These are phyloP conservation scores for Petrosia ficiformis DNA, from an alignment of 37 sponge, comb jelly and placozoan species.

Conservation along the genomic window DNA sequence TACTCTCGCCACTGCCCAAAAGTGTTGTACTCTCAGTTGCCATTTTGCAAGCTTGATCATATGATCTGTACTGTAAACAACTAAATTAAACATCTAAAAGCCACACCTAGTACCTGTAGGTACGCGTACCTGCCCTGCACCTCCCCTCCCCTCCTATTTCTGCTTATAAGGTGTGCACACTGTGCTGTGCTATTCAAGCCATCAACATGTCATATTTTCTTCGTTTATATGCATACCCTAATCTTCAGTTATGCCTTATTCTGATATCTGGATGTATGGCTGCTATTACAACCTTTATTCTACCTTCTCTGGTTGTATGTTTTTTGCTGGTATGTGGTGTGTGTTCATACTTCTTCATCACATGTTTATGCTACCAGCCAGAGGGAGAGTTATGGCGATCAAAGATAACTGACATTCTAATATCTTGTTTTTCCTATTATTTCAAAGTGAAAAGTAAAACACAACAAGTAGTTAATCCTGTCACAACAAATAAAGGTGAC, in stretches of 20 bases:
- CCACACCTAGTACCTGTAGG: no score
- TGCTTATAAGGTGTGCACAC: no score
- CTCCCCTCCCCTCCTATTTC: no score
- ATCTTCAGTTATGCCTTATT: neutral
- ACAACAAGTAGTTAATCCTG: neutral
- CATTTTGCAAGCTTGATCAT: no score
- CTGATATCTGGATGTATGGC: neutral
- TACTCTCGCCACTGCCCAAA: no score
- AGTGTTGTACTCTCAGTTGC: no score
- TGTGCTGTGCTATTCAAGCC: no score
- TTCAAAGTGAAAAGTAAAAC: no score
- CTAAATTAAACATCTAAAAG: no score
- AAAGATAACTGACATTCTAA: neutral
- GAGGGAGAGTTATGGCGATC: neutral
- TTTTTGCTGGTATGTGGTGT: neutral
- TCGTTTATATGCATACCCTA: neutral
- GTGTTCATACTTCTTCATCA: neutral
- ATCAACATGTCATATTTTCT: neutral
- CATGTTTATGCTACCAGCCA: neutral
- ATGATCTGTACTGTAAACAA: no score
- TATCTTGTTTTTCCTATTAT: neutral
- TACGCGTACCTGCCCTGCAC: no score
- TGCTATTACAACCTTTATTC: neutral
- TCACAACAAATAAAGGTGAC: neutral
- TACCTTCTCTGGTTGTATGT: neutral